Evolutionary conservation across 1,140 invertebrate species (phyloP).

Genomic region (Yoshiicerus persimilis): DNA sequence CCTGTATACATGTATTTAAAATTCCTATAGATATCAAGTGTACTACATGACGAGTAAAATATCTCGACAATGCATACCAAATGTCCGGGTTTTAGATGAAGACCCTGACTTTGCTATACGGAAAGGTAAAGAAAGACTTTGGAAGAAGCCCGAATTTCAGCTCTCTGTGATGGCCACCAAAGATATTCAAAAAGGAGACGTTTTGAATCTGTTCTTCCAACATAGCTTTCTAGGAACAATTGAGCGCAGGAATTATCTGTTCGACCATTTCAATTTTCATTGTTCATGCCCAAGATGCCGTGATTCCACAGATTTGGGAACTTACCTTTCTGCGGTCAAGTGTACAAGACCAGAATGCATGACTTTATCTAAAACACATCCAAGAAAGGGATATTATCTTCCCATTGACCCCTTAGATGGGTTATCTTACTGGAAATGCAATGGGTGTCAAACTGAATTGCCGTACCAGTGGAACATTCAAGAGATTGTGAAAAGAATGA

Average conservation of each 20-base stretch:
- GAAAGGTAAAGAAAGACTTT: not conserved
- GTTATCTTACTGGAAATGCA: not conserved
- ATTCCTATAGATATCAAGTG: slow-evolving; percentile 48
- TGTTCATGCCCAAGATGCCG: slow-evolving; percentile 70
- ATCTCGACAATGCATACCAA: not conserved
- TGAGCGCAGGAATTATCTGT: slow-evolving; percentile 66
- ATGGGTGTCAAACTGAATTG: not conserved
- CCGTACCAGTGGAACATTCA: not conserved
- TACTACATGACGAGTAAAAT: not conserved
- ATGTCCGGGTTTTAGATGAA: not conserved
- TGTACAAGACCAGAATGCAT: slow-evolving; percentile 59
- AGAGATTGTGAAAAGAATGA: not conserved
- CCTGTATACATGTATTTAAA: not conserved
- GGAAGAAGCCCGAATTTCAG: slow-evolving; percentile 76
- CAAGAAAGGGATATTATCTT: not conserved
- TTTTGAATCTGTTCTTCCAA: slow-evolving; percentile 72
- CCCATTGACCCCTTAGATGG: not conserved
- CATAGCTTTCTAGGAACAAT: slow-evolving; percentile 72
- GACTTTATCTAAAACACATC: not conserved
- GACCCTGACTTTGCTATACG: not conserved
- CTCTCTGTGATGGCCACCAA: slow-evolving; percentile 71
- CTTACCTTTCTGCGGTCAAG: slow-evolving; percentile 70
- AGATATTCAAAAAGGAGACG: slow-evolving; percentile 63
- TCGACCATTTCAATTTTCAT: slow-evolving; percentile 73
- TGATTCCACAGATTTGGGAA: slow-evolving; percentile 72